A percentile compares a stretch with the other conserved stretches of the same genome.
Evolutionary conservation across 2,797 vertebrate genomes (phyloP).

Genomic region (Dendrocincla tyrannina): DNA sequence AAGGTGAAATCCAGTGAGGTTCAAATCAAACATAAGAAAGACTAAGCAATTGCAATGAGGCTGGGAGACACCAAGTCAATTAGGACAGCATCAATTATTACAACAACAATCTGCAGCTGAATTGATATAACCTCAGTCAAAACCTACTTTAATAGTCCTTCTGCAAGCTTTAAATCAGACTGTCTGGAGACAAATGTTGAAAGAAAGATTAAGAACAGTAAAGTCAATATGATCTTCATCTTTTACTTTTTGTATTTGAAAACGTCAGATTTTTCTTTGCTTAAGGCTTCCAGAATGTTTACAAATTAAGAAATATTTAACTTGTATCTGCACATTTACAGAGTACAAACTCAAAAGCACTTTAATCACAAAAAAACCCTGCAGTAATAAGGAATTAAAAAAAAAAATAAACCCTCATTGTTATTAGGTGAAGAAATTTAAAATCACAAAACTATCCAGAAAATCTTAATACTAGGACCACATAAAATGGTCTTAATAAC

Average conservation of each 20-base stretch:
- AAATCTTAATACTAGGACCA: not conserved
- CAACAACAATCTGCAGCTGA: not conserved
- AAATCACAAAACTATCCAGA: not conserved
- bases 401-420: not conserved
- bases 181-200: not conserved
- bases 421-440: not conserved
- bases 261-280: not conserved
- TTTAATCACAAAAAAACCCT: rapidly evolving
- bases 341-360: not conserved
- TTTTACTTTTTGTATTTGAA: not conserved
- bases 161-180: not conserved
- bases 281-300: not conserved
- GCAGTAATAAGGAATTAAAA: not conserved
- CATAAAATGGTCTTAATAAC: not conserved
- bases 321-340: not conserved
- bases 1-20: not conserved
- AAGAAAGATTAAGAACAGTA: not conserved
- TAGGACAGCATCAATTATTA: not conserved
- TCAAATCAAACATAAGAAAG: not conserved
- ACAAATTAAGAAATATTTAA: not conserved
- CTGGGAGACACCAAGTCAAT: not conserved
- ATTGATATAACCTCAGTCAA: not conserved
- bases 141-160: not conserved
- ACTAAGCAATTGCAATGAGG: not conserved
- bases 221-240: not conserved